Evolutionary conservation across 2,888 invertebrate species (phyloP), one percentile per base, ranked within the genome.

Genomic region (Ormyrus nitidulus): DNA sequence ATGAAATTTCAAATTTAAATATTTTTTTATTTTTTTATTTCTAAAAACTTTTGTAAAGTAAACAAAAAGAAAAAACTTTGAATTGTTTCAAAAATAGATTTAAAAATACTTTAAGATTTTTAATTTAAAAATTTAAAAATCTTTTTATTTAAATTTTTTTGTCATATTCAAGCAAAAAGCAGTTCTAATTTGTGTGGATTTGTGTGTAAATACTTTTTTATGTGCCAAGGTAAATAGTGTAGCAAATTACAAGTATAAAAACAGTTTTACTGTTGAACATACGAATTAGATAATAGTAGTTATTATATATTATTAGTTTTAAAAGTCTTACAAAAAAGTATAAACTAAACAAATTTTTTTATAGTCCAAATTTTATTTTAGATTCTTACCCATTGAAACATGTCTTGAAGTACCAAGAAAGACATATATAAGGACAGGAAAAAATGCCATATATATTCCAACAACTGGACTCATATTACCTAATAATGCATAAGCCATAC

Each of bases 351-450:
- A 5, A 56, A n/a, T 19, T 5, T 44, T 54, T 65, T 66, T 59
- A 11, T 10, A 44, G 4, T 4, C 4, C 3, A 4, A 34, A 34
- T 4, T 4, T 34, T 34, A 34, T 34, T 34, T 34, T 34, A 3
- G 4, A 70, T 78, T 81, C 84, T 91, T 90, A 93, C 95, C 95
- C 88, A 94, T 92, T 6, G 95, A 94, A 66, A 94, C 92, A 86
- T 95, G 95, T 84, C 91, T 91, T 2, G 94, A 94, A 46, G 94
- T 94, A 71, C 94, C 94, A 82, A 95, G 91, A 74, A 94, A 89
- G 86, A 93, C 92, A 88, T 94, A 94, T 77, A 94, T 86, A 65
- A 94, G 85, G 69, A 92, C 92, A 77, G 93, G 93, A 84, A 92
- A 93, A 83, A 93, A 92, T 10, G 92, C 93, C 92, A 92, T 93